These are phyloP conservation scores for Pachypanchax playfairii DNA, from an alignment of 2,113 vertebrate genomes.

Conservation along the genomic window DNA sequence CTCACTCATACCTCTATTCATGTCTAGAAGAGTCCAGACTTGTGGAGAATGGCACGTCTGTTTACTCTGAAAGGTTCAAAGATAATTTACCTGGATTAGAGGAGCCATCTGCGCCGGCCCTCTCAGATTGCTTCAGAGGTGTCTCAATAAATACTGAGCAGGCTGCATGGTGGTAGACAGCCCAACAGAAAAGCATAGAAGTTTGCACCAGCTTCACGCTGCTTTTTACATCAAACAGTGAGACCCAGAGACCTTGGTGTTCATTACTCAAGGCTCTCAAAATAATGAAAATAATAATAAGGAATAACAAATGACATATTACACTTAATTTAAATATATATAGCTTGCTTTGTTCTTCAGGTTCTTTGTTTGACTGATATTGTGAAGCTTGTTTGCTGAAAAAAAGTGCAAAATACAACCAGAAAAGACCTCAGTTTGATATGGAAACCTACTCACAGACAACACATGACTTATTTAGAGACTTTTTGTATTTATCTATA, in stretches of 20 bases:
- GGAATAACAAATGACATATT: neutral
- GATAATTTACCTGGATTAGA: constrained; percentile 82
- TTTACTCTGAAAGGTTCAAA: constrained; percentile 79
- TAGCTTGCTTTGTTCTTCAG: constrained; percentile 21
- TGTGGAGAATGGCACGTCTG: constrained; percentile 69
- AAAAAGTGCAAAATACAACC: constrained; percentile 1
- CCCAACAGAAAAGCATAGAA: constrained; percentile 44
- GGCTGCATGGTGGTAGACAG: constrained; percentile 48
- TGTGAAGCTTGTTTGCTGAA: constrained; percentile 12
- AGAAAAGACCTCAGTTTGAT: neutral
- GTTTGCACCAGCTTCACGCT: constrained; percentile 50
- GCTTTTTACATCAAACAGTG: constrained; percentile 62
- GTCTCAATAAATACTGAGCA: constrained; percentile 79
- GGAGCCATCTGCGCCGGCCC: constrained; percentile 78
- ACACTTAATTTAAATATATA: neutral
- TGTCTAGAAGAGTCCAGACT: constrained; percentile 51
- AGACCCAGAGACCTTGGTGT: constrained; percentile 35
- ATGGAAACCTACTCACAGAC: neutral
- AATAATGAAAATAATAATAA: neutral
- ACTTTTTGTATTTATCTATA: neutral
- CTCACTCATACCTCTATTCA: constrained; percentile 34
- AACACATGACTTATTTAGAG: neutral
- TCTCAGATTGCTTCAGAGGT: constrained; percentile 76
- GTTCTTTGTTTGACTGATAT: constrained; percentile 3
- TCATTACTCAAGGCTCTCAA: constrained; percentile 18